phyloP scores from a whole-genome alignment of 2,888 invertebrate species.

The Megaustenia siamemsis region DNA sequence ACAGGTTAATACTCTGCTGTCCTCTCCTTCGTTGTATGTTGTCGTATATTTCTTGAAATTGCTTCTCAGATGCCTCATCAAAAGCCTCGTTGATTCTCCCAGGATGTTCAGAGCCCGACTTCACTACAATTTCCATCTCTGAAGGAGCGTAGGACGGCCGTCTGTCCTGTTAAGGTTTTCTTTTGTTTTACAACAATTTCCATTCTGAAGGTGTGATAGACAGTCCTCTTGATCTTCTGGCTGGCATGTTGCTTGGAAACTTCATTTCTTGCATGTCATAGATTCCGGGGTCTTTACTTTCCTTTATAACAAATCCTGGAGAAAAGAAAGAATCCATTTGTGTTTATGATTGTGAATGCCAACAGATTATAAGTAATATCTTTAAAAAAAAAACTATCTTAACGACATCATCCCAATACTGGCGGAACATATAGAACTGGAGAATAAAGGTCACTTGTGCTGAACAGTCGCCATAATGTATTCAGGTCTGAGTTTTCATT shows the following conservation, averaged over 20 bases:
- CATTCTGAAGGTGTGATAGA: constrained; percentile 14
- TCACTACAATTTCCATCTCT: constrained; percentile 21
- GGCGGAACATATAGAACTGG: too few relatives aligned
- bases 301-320: neutral
- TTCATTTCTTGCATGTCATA: neutral
- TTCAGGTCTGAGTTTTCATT: too few relatives aligned
- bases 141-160: neutral
- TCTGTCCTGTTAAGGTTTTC: neutral
- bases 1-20: neutral
- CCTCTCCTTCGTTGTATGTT: neutral
- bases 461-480: too few relatives aligned
- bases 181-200: constrained; percentile 1
- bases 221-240: constrained; percentile 10
- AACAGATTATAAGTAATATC: too few relatives aligned
- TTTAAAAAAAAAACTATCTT: too few relatives aligned
- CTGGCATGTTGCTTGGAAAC: neutral
- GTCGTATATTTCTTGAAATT: neutral
- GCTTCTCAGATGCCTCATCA: neutral
- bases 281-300: neutral
- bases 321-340: too few relatives aligned
- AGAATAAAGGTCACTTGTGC: too few relatives aligned
- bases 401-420: too few relatives aligned
- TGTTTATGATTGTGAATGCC: too few relatives aligned
- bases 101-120: neutral
- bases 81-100: neutral